phyloP scores from a whole-genome alignment of 2,888 invertebrate genomes.

The Ophioninae sp. region DNA sequence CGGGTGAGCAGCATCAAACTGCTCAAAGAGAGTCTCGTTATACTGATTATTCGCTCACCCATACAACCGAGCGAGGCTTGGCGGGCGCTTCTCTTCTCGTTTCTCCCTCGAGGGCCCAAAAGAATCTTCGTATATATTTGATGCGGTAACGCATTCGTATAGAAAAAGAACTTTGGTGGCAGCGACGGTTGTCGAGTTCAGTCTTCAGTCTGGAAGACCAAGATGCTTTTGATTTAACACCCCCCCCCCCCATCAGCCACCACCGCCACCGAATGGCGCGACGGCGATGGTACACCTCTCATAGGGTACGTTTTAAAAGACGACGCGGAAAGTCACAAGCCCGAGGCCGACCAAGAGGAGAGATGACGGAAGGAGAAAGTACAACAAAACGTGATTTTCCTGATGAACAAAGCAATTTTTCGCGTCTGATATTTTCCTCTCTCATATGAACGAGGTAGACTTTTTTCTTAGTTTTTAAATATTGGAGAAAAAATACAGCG shows the following conservation, averaged over 20 bases:
- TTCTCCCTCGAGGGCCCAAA: not conserved
- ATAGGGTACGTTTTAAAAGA: not conserved
- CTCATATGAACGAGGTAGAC: not conserved
- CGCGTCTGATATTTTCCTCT: not conserved
- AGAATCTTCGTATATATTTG: not conserved
- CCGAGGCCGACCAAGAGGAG: not conserved
- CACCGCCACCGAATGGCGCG: not conserved
- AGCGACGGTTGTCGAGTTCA: not conserved
- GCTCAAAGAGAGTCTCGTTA: conserved; percentile 53
- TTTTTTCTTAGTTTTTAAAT: not conserved
- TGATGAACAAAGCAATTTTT: not conserved
- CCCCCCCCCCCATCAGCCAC: no score
- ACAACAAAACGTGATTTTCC: not conserved
- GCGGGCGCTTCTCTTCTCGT: not conserved
- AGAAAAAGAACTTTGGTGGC: not conserved
- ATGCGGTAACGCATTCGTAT: not conserved
- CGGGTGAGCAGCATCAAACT: conserved; percentile 39
- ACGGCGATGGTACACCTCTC: not conserved
- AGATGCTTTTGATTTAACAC: conserved; percentile 38
- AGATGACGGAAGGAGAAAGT: not conserved
- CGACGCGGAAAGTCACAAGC: not conserved
- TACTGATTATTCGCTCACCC: conserved; percentile 24
- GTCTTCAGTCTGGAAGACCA: conserved; percentile 7
- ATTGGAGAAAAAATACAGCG: not conserved
- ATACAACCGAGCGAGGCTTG: not conserved